These are phyloP conservation scores for Keiferia lycopersicella DNA, from an alignment of 2,888 invertebrate genomes.

Conservation along the genomic window DNA sequence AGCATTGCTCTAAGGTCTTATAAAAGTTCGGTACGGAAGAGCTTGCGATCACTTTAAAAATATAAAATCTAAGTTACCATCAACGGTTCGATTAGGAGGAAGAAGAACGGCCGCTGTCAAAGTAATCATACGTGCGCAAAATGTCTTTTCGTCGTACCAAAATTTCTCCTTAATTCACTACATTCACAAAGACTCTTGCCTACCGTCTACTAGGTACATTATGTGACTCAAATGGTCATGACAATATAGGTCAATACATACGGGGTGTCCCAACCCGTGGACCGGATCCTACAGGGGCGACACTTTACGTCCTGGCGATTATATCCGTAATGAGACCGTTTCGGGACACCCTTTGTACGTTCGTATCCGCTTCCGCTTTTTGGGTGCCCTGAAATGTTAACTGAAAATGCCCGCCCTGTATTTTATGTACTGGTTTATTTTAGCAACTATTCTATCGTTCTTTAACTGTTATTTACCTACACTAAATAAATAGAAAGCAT, in stretches of 20 bases:
- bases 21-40: too few species aligned
- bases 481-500: too few species aligned
- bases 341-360: slow-evolving; percentile 39
- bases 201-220: slow-evolving; percentile 16
- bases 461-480: not conserved
- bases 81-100: too few species aligned
- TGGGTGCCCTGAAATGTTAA: slow-evolving; percentile 20
- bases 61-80: too few species aligned
- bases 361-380: slow-evolving; percentile 39
- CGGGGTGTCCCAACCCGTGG: slow-evolving; percentile 16
- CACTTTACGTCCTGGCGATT: slow-evolving; percentile 28
- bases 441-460: not conserved
- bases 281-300: slow-evolving; percentile 25
- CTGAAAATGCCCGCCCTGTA: slow-evolving; percentile 15
- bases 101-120: too few species aligned
- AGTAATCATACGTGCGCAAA: too few species aligned
- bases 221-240: slow-evolving; percentile 8
- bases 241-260: slow-evolving; percentile 18
- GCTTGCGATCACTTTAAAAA: too few species aligned
- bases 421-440: slow-evolving; percentile 9
- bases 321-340: slow-evolving; percentile 26
- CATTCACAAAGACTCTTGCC: not conserved
- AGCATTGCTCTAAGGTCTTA: too few species aligned
- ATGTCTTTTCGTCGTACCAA: too few species aligned
- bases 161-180: not conserved